Evolutionary conservation across 2,113 vertebrate species (phyloP).

Genomic region (Paedocypris sp.): DNA sequence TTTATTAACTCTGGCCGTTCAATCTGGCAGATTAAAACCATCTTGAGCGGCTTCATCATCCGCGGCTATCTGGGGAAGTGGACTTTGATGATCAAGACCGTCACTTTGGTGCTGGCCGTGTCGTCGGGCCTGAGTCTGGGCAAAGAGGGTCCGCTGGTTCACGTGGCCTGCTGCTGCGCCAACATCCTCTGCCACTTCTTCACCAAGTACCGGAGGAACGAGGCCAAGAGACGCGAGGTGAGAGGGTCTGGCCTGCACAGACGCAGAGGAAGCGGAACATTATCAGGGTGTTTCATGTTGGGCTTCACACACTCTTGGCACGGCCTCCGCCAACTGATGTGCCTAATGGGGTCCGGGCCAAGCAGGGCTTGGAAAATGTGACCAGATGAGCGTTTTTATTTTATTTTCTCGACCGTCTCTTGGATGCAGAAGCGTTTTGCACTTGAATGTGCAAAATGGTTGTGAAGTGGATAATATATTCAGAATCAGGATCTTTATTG

Average conservation of each 20-base stretch:
- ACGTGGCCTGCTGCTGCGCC: conserved; percentile 94
- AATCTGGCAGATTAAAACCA: conserved; percentile 84
- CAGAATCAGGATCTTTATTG: too few relatives aligned
- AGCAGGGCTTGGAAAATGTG: background rate
- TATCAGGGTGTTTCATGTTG: conserved; percentile 14
- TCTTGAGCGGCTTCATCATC: conserved; percentile 96
- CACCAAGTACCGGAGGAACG: conserved; percentile 93
- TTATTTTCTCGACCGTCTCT: background rate
- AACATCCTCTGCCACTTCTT: conserved; percentile 92
- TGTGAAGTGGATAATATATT: background rate
- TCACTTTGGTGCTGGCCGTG: conserved; percentile 88
- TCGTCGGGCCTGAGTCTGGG: conserved; percentile 94
- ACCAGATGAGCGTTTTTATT: background rate
- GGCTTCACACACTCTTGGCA: conserved; percentile 6
- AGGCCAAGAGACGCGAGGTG: conserved; percentile 92
- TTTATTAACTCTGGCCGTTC: background rate
- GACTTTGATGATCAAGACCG: conserved; percentile 90
- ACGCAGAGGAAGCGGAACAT: background rate
- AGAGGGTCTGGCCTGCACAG: background rate
- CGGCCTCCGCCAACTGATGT: background rate
- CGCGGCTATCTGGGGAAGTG: conserved; percentile 94
- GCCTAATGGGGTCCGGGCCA: background rate
- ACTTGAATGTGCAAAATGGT: background rate
- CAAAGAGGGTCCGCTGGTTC: conserved; percentile 92
- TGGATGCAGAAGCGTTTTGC: background rate